phyloP scores from a whole-genome alignment of 1,140 invertebrate species.

The Drosophila yakuba region DNA sequence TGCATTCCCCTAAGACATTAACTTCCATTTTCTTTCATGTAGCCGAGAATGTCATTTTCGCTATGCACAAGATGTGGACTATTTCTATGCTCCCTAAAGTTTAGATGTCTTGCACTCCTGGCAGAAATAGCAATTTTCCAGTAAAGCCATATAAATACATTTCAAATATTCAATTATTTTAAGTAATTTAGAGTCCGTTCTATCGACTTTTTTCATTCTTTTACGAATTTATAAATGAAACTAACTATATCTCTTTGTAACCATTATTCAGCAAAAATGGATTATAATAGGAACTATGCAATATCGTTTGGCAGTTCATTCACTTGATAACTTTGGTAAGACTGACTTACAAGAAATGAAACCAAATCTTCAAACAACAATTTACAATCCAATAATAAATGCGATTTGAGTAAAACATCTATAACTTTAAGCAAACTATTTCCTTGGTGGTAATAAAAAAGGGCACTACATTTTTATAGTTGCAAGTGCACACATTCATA shows the following conservation, averaged over 20 bases:
- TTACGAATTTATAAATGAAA: too few relatives aligned
- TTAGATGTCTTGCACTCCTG: neutral
- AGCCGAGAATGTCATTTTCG: neutral
- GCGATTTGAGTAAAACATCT: neutral
- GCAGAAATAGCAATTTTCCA: neutral
- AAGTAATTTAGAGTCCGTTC: neutral
- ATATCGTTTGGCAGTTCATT: too few relatives aligned
- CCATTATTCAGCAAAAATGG: too few relatives aligned
- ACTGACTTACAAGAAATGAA: too few relatives aligned
- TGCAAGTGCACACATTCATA: neutral
- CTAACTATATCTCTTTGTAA: too few relatives aligned
- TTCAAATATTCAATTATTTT: neutral
- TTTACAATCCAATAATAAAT: neutral
- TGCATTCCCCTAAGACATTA: slow-evolving; percentile 1
- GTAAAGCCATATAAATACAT: neutral
- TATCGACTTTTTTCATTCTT: too few relatives aligned
- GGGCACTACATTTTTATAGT: slow-evolving; percentile 1
- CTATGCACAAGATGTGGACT: neutral
- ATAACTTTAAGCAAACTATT: neutral
- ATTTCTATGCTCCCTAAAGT: neutral
- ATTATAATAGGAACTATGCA: too few relatives aligned
- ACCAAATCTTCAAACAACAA: too few relatives aligned
- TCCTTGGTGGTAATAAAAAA: neutral
- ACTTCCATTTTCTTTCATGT: neutral
- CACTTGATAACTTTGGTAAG: too few relatives aligned